These are phyloP conservation scores for Pygoscelis adeliae DNA, from an alignment of 2,113 vertebrate species.

Conservation along the genomic window DNA sequence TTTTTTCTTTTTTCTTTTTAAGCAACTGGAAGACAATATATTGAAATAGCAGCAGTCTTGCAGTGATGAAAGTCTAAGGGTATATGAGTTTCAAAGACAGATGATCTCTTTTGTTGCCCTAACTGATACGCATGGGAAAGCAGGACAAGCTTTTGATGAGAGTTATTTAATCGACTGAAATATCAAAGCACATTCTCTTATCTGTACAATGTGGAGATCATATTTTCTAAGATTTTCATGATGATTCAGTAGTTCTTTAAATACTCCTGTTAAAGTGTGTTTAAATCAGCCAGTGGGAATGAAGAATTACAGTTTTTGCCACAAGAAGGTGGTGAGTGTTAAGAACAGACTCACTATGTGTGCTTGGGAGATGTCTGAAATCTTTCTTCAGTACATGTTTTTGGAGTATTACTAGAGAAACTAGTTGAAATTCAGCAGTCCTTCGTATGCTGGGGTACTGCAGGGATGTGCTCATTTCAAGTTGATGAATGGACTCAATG, in stretches of 20 bases:
- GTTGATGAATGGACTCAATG: not conserved
- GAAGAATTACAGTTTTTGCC: not conserved
- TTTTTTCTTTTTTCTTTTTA: not conserved
- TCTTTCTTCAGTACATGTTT: not conserved
- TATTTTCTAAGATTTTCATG: not conserved
- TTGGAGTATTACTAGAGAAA: not conserved
- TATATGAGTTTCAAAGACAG: conserved; percentile 25
- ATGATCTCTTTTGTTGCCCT: conserved; percentile 9
- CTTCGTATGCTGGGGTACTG: not conserved
- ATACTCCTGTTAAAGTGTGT: not conserved
- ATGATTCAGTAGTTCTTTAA: not conserved
- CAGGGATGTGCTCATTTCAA: not conserved
- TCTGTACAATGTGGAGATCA: not conserved
- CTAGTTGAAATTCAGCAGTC: not conserved
- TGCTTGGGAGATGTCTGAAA: not conserved
- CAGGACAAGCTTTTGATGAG: conserved; percentile 9
- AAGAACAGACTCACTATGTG: not conserved
- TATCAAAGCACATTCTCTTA: conserved; percentile 41
- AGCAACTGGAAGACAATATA: not conserved
- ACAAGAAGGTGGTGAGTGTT: not conserved
- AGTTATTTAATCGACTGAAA: conserved; percentile 18
- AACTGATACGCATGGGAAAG: conserved; percentile 47
- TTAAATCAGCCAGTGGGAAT: not conserved
- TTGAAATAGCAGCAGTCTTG: not conserved
- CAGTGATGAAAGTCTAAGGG: not conserved